Evolutionary conservation across 2,113 vertebrate genomes (phyloP).

Genomic region (Gnathonemus longibarbis): DNA sequence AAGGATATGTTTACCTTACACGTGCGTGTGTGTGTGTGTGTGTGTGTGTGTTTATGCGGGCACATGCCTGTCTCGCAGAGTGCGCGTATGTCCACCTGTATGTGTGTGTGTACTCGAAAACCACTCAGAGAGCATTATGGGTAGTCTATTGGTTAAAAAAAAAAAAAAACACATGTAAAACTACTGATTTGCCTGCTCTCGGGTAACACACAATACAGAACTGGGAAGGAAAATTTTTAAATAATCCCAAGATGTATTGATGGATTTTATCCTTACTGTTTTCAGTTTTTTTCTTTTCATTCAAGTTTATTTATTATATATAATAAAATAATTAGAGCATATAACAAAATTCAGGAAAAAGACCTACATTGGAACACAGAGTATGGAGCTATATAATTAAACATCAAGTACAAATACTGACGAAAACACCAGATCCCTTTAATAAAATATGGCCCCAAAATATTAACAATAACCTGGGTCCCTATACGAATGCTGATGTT

Average conservation of each 20-base stretch:
- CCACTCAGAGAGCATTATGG: background rate
- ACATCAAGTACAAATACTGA: background rate
- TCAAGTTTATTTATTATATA: background rate
- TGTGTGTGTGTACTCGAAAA: background rate
- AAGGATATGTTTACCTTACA: no score
- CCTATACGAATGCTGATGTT: background rate
- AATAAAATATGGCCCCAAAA: background rate
- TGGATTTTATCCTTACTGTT: background rate
- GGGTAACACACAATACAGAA: background rate
- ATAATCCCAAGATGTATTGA: background rate
- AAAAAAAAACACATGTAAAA: background rate
- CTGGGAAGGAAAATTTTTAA: background rate
- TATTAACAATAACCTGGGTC: background rate
- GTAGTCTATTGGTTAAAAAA: background rate
- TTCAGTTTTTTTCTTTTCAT: background rate
- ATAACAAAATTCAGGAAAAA: background rate
- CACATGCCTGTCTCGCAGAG: conserved; percentile 14
- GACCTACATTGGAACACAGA: background rate
- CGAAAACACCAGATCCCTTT: background rate
- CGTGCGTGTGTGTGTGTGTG: no score
- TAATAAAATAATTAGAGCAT: background rate
- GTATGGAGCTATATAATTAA: background rate
- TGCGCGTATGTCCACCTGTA: background rate
- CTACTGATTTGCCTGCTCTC: background rate
- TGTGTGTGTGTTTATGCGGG: background rate